Conservation (phyloP, 2,888 invertebrate genomes). For the Pachliopta kotzebuea region DNA sequence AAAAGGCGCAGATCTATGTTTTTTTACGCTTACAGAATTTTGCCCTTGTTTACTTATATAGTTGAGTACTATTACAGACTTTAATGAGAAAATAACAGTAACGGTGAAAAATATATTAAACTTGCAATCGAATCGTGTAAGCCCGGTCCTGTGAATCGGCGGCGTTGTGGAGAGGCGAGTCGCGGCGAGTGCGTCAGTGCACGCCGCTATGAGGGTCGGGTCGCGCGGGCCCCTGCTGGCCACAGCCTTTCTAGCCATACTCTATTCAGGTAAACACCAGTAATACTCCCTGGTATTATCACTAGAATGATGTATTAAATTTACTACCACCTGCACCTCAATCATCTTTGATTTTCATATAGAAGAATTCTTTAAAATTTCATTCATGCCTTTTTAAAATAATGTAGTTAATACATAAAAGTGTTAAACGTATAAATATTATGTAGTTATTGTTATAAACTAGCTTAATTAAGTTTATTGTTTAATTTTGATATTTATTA, state of each 20-base stretch:
- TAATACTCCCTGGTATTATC: not conserved
- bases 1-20: no score
- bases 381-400: not conserved
- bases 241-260: conserved; percentile 61
- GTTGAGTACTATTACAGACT: not conserved
- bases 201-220: conserved; percentile 72
- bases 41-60: no score
- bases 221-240: conserved; percentile 63
- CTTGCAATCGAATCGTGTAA: not conserved
- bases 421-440: no score
- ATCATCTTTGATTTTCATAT: no score
- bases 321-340: not conserved
- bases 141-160: conserved; percentile 24
- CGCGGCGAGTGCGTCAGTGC: conserved; percentile 63
- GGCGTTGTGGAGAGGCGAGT: conserved; percentile 36
- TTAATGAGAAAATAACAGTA: not conserved
- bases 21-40: no score
- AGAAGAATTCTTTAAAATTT: not conserved
- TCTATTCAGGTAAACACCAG: conserved; percentile 65
- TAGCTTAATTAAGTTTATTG: no score
- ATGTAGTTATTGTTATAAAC: no score
- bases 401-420: not conserved
- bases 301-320: not conserved
- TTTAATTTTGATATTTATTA: no score
- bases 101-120: not conserved